phyloP scores from a whole-genome alignment of 1,140 invertebrate species.

The Nephila pilipes region DNA sequence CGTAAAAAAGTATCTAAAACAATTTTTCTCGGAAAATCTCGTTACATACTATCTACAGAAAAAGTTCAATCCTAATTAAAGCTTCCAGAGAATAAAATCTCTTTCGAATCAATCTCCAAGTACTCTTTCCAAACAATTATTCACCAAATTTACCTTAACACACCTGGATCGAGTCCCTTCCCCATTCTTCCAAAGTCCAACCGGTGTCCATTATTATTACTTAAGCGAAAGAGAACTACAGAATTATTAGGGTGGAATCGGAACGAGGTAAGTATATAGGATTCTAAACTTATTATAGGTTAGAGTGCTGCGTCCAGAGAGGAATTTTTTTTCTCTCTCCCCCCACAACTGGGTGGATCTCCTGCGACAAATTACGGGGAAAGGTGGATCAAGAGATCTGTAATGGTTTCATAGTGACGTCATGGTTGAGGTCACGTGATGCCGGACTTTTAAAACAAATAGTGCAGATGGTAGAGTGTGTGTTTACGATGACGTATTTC shows the following conservation, averaged over 20 bases:
- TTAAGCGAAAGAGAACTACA: conserved; percentile 19
- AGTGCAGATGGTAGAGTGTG: neutral
- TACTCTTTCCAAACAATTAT: neutral
- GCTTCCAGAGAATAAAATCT: too few species aligned
- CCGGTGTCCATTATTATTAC: conserved; percentile 33
- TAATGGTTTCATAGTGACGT: conserved; percentile 7
- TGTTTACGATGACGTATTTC: neutral
- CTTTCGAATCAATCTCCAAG: too few species aligned
- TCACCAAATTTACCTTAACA: neutral
- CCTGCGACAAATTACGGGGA: conserved; percentile 53
- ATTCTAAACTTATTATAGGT: conserved; percentile 58
- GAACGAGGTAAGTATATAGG: conserved; percentile 69
- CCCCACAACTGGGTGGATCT: conserved; percentile 8
- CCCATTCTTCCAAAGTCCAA: neutral
- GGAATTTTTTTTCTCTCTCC: neutral
- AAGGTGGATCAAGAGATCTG: neutral
- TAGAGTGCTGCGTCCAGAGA: neutral
- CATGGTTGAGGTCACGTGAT: conserved; percentile 28
- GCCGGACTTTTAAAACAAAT: neutral
- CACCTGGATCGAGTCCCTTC: neutral
- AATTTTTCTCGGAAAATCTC: too few species aligned
- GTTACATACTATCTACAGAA: too few species aligned
- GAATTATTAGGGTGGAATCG: conserved; percentile 60
- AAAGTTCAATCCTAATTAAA: too few species aligned
- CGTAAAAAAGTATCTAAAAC: too few species aligned